Evolutionary conservation across 2,113 vertebrate genomes (phyloP), one percentile per base, ranked within the genome.

Genomic region (Nesoenas mayeri): DNA sequence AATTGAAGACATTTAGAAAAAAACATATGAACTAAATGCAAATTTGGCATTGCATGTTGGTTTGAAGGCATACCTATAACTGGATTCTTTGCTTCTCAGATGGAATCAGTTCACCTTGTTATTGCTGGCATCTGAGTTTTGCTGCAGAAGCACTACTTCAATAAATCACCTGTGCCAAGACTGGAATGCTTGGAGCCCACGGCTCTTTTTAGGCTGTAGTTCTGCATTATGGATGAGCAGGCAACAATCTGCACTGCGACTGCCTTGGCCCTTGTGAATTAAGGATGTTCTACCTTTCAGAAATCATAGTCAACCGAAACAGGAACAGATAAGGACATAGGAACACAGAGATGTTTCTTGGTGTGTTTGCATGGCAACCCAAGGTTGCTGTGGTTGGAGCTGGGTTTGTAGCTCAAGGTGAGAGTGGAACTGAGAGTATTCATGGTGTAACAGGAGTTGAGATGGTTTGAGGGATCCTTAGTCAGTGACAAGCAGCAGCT

Each of bases 171-270:
- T 97, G 95, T 97, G 96, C 96, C 96, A 97, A 96, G 95, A 92
- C 91, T 92, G 93, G 95, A 95, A 96, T 95, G 88, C 85, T 95
- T 94, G 94, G 90, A 97, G 89, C 73, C 77, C n/a, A 93, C 80
- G 95, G 92, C 91, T 97, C 95, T 96, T 98, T 98, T 97, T 96
- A 96, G 96, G 75, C 82, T 88, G 44, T 88, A 56, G 93, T 80
- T 57, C 84, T 98, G 97, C 97, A 98, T 98, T 98, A 98, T 98
- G 94, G 95, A 98, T 98, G 97, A 98, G 91, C 78, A 87, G 81
- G 73, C 16, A 44, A 44, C 94, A 86, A 58, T 94, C 98, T 97
- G 97, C 96, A 97, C n/a, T 97, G 96, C 47, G 71, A 94, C 71
- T 94, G 82, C 94, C 73, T 90, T 97, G 92, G 90, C 61, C 94